A percentile compares a stretch with the other conserved stretches of the same genome.
phyloP scores from a whole-genome alignment of 1,140 invertebrate species.

The Rhagoletis pomonella region DNA sequence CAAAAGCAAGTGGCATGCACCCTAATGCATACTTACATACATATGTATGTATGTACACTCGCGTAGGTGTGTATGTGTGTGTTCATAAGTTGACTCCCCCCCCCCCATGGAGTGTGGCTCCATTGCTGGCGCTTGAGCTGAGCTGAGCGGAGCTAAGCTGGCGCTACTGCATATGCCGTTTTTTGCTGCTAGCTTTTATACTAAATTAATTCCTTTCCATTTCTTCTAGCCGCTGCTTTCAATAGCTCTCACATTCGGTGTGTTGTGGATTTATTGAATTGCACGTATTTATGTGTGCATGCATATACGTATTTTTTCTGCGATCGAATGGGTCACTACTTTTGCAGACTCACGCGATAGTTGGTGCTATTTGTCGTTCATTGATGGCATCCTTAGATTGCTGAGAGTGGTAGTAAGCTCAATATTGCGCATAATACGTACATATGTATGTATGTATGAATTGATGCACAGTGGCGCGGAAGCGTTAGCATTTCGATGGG shows the following conservation, averaged over 20 bases:
- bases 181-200: background rate
- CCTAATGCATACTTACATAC: background rate
- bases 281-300: constrained; percentile 62
- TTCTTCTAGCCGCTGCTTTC: background rate
- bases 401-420: background rate
- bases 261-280: constrained; percentile 69
- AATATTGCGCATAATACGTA: background rate
- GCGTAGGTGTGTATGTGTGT: background rate
- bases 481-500: no score
- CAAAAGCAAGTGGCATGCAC: background rate
- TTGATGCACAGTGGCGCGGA: background rate
- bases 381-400: background rate
- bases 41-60: background rate
- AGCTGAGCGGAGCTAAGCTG: constrained; percentile 17
- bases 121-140: background rate
- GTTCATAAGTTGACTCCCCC: background rate
- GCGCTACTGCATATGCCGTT: background rate
- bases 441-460: no score
- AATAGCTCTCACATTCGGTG: constrained; percentile 31
- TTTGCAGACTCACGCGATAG: background rate
- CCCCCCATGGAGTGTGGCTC: background rate
- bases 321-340: background rate
- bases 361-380: background rate
- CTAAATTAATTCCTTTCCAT: constrained; percentile 38
- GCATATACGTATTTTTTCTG: background rate